Conservation (phyloP, 2,888 invertebrate species). For the Lasioglossum calceatum region DNA sequence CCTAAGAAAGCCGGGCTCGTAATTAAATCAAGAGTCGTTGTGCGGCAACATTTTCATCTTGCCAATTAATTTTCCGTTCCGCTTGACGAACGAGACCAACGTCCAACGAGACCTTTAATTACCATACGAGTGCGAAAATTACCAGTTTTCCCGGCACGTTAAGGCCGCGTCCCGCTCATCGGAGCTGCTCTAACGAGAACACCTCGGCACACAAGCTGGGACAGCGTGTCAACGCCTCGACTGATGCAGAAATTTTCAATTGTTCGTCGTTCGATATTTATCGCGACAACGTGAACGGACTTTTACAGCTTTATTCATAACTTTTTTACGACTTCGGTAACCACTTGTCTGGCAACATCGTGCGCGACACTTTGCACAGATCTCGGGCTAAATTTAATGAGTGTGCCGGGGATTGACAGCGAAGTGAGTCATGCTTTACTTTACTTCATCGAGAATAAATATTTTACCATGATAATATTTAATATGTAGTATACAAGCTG, state of each 20-base stretch:
- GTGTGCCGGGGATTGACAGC: neutral
- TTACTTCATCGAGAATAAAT: too few relatives aligned
- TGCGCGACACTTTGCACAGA: neutral
- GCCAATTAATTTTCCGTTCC: constrained; percentile 50
- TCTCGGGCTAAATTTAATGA: neutral
- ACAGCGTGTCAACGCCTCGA: neutral
- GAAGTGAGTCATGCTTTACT: too few relatives aligned
- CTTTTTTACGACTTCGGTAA: neutral
- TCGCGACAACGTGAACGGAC: neutral
- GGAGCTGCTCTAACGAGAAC: neutral
- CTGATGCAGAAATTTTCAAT: neutral
- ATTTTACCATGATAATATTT: too few relatives aligned
- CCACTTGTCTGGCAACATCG: neutral
- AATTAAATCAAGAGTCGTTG: constrained; percentile 43
- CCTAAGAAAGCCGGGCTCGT: constrained; percentile 31
- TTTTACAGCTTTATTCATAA: neutral
- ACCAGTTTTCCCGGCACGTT: constrained; percentile 24
- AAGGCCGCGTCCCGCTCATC: neutral
- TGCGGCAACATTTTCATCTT: constrained; percentile 47
- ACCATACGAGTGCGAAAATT: constrained; percentile 42
- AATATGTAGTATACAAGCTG: too few relatives aligned
- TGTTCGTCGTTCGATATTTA: neutral
- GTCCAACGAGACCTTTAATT: constrained; percentile 36
- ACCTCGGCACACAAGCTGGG: neutral
- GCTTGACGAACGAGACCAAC: constrained; percentile 37